Evolutionary conservation across 2,888 invertebrate genomes (phyloP).

Genomic region (Eristalis intricaria): DNA sequence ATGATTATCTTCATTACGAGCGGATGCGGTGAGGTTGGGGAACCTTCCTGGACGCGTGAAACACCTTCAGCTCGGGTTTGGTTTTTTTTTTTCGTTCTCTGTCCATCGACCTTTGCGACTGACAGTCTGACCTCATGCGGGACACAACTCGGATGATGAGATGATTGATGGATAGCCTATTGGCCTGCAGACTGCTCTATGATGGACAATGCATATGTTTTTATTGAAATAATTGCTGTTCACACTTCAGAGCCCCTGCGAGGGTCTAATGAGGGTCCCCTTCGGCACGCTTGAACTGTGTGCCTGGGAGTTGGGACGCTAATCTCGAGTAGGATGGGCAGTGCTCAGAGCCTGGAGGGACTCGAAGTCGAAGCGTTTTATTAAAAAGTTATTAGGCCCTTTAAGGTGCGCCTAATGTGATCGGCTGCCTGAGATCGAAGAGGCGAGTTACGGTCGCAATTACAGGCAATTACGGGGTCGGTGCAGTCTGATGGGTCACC

Average conservation of each 20-base stretch:
- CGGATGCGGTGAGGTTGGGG: conserved; percentile 8
- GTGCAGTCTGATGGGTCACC: not conserved
- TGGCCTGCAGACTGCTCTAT: conserved; percentile 1
- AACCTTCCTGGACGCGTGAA: not conserved
- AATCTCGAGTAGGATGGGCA: not conserved
- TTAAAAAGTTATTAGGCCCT: conserved; percentile 16
- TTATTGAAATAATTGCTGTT: conserved; percentile 48
- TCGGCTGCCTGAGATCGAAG: not conserved
- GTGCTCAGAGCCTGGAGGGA: not conserved
- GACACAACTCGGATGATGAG: conserved; percentile 16
- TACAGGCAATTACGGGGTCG: not conserved
- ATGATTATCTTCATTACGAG: conserved; percentile 36
- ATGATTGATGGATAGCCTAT: conserved; percentile 38
- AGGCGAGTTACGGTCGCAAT: not conserved
- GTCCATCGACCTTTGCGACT: conserved; percentile 37
- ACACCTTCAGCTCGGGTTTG: not conserved
- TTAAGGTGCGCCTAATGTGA: conserved; percentile 17
- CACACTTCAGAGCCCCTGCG: conserved; percentile 42
- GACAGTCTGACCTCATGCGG: conserved; percentile 26
- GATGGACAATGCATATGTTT: conserved; percentile 40
- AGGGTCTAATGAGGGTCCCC: conserved; percentile 36
- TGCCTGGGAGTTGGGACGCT: conserved; percentile 3
- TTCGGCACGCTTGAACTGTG: not conserved
- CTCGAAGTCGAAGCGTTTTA: conserved; percentile 15
- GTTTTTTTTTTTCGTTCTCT: not conserved